Evolutionary conservation across 2,888 invertebrate species (phyloP).

Genomic region (Melieria crassipennis): DNA sequence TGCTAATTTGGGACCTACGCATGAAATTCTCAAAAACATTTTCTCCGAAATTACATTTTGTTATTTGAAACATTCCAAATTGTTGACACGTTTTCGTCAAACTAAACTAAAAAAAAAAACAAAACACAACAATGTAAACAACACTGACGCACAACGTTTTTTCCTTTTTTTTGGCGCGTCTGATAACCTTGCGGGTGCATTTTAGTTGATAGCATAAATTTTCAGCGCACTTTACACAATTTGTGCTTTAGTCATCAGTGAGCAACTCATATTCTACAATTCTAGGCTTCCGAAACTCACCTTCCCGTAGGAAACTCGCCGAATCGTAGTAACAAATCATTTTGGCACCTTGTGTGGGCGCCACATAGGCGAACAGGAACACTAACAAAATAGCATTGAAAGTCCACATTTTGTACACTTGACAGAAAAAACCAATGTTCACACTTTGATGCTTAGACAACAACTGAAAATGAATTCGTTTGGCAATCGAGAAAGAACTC

Average conservation of each 20-base stretch:
- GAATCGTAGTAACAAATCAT: slow-evolving; percentile 62
- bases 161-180: not conserved
- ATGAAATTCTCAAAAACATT: no score
- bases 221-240: not conserved
- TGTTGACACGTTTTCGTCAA: no score
- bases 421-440: not conserved
- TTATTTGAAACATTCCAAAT: no score
- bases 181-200: not conserved
- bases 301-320: slow-evolving; percentile 58
- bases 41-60: no score
- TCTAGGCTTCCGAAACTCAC: slow-evolving; percentile 44
- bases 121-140: not conserved
- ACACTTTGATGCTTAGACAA: no score
- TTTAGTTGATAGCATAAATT: not conserved
- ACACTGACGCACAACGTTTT: not conserved
- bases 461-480: no score
- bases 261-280: not conserved
- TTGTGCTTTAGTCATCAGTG: not conserved
- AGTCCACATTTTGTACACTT: not conserved
- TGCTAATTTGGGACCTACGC: no score
- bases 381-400: slow-evolving; percentile 18
- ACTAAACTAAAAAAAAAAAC: not conserved
- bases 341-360: slow-evolving; percentile 45
- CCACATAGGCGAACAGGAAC: slow-evolving; percentile 39
- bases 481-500: no score